Evolutionary conservation across 2,797 vertebrate species (phyloP), one percentile per base, ranked within the genome.

Genomic region (Lerista edwardsae): DNA sequence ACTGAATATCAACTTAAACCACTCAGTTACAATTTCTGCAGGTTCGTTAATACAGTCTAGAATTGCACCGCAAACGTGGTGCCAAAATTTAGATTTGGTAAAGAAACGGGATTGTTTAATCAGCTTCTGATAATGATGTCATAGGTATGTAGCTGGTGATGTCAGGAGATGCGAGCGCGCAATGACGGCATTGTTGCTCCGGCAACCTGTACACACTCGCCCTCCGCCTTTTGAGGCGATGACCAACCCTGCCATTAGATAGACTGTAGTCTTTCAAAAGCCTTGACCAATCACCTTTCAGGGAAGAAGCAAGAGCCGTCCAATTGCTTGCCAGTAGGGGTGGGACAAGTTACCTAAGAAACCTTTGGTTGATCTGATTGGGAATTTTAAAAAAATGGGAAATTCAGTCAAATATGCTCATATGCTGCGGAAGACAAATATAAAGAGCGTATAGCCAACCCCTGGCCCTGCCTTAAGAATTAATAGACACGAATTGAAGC

Each of bases 331-430:
- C n/a, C 14, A 34, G 21, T 41, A 14, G 19, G 10, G 6, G 11
- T 17, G 11, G n/a, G 27, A 2, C 5, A 3, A 57, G 10, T 23
- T 10, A 39, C 34, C 39, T 25, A 39, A 27, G 9, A 36, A 1
- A 3, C 36, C 4, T n/a, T 0, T 0, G 31, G 29, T 61, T 1
- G 44, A 65, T 25, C 31, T 34, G 19, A 34, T 25, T 55, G 17
- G 29, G 6, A 8, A 61, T n/a, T 23, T 44, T 44, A 4, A 44
- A 29, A 12, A n/a, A 6, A 23, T 72, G 25, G 10, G 21, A 7
- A n/a, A 25, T 41, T 25, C 7, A 67, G 27, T 76, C 86, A 21
- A 71, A n/a, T n/a, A n/a, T n/a, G n/a, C n/a, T 87, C 4, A n/a
- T 2, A 12, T 34, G 27, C 17, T 14, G 41, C 10, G 4, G 9